phyloP scores from a whole-genome alignment of 2,888 invertebrate genomes.

The Prostheceraeus crozeri region DNA sequence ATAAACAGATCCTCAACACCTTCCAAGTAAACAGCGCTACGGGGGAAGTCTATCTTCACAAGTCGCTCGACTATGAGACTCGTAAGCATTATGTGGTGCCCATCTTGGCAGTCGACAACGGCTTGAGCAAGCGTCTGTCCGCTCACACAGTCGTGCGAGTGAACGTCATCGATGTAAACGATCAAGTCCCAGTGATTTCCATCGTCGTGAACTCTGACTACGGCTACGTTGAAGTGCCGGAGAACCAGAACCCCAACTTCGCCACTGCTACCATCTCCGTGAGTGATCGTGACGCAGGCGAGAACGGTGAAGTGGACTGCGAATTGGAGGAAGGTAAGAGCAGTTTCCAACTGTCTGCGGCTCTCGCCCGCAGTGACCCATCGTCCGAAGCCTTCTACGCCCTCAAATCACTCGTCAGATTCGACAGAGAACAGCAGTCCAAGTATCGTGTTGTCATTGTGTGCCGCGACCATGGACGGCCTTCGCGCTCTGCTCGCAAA shows the following conservation, averaged over 20 bases:
- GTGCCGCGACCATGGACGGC: neutral
- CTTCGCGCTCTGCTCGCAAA: neutral
- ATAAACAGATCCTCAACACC: neutral
- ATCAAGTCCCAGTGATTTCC: neutral
- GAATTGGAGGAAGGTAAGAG: neutral
- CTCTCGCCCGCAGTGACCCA: neutral
- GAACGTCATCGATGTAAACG: conserved; percentile 3
- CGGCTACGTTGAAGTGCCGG: conserved; percentile 11
- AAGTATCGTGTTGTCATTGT: neutral
- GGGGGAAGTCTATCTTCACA: conserved; percentile 10
- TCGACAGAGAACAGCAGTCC: conserved; percentile 5
- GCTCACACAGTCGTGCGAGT: neutral
- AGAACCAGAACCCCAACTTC: conserved; percentile 16
- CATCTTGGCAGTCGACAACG: conserved; percentile 8
- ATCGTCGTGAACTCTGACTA: neutral
- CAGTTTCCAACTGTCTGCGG: too few relatives aligned
- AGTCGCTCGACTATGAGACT: conserved; percentile 3
- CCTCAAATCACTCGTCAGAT: neutral
- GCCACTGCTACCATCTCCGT: conserved; percentile 1
- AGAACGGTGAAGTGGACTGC: conserved; percentile 4
- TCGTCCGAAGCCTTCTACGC: neutral
- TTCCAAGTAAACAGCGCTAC: conserved; percentile 9
- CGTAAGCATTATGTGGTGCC: neutral
- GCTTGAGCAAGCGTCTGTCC: neutral
- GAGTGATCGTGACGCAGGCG: neutral